Evolutionary conservation across 2,797 vertebrate genomes (phyloP).

Genomic region (Sylvilagus floridanus): DNA sequence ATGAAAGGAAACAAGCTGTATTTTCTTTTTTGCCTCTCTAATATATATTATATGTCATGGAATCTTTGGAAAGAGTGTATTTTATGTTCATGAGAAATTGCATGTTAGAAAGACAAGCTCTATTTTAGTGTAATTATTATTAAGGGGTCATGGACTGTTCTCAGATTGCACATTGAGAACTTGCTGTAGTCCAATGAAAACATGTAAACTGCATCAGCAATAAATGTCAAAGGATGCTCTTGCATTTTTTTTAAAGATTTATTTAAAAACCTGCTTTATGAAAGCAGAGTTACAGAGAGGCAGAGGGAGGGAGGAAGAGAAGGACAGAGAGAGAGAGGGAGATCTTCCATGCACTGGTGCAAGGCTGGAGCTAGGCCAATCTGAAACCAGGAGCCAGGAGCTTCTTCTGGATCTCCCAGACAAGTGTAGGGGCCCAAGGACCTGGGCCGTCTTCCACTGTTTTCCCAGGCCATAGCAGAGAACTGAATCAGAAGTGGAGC

Average conservation of each 20-base stretch:
- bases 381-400: too few relatives aligned
- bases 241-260: neutral
- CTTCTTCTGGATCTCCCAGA: too few relatives aligned
- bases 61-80: neutral
- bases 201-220: neutral
- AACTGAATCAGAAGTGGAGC: too few relatives aligned
- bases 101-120: neutral
- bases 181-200: neutral
- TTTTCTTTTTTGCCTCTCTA: conserved; percentile 13
- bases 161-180: neutral
- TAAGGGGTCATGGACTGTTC: neutral
- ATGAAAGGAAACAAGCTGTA: neutral
- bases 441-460: too few relatives aligned
- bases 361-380: too few relatives aligned
- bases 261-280: too few relatives aligned
- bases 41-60: neutral
- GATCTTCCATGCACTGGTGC: too few relatives aligned
- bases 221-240: neutral
- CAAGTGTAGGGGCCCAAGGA: too few relatives aligned
- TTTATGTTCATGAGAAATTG: neutral
- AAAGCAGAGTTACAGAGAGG: too few relatives aligned
- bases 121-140: neutral
- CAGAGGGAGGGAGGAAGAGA: too few relatives aligned
- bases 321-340: too few relatives aligned
- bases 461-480: too few relatives aligned